A percentile compares a stretch with the other conserved stretches of the same genome.
Conservation (phyloP, 2,888 invertebrate genomes). For the Thera britannica region DNA sequence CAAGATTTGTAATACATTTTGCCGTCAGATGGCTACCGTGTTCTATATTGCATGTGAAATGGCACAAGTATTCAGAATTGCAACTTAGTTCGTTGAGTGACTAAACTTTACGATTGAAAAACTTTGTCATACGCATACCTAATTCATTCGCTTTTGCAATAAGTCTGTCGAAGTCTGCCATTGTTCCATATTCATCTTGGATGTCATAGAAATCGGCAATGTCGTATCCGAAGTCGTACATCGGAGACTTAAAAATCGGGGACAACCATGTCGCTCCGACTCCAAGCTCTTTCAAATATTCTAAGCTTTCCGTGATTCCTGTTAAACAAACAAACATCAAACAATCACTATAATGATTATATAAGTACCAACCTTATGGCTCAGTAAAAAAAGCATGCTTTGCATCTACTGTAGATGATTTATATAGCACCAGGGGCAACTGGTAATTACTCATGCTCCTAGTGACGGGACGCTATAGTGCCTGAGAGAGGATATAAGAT, state of each 20-base stretch:
- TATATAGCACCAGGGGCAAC: too few relatives aligned
- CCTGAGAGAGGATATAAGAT: too few relatives aligned
- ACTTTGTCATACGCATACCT: constrained; percentile 53
- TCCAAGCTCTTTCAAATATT: constrained; percentile 88
- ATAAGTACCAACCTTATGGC: too few relatives aligned
- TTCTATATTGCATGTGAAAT: not conserved
- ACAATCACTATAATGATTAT: too few relatives aligned
- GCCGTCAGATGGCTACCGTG: not conserved
- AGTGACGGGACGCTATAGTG: too few relatives aligned
- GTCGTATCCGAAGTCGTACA: constrained; percentile 93
- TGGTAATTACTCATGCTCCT: too few relatives aligned
- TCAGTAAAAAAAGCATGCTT: too few relatives aligned
- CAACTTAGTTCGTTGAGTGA: constrained; percentile 1
- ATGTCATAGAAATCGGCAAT: constrained; percentile 89
- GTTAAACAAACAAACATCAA: constrained; percentile 24
- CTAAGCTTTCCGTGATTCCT: constrained; percentile 86
- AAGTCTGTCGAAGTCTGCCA: constrained; percentile 88
- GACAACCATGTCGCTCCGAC: constrained; percentile 90
- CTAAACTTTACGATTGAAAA: constrained; percentile 13
- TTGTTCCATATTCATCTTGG: constrained; percentile 89
- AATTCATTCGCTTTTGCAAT: constrained; percentile 83
- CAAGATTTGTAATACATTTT: not conserved
- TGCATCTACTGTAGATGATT: too few relatives aligned
- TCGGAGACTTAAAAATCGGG: constrained; percentile 89
- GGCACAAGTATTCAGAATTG: not conserved